Conservation (phyloP, 1,140 invertebrate species). For the Panagrolaimus sp. region DNA sequence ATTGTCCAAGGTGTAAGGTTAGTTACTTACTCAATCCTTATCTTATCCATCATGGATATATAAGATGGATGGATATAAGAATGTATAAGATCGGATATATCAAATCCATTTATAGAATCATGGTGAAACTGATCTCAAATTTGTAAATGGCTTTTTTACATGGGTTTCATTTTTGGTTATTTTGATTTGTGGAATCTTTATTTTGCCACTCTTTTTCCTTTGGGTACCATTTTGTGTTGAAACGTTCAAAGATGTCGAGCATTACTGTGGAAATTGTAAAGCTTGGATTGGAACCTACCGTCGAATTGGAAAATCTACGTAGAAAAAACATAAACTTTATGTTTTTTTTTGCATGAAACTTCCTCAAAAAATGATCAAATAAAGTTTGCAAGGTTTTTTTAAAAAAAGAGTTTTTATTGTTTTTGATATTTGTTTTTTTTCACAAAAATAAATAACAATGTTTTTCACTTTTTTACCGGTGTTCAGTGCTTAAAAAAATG, state of each 20-base stretch:
- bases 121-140: slow-evolving; percentile 47
- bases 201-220: slow-evolving; percentile 52
- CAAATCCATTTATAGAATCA: slow-evolving; percentile 32
- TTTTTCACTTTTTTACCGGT: no score
- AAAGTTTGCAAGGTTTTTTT: no score
- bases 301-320: slow-evolving; percentile 43
- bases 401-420: no score
- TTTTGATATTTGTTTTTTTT: no score
- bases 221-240: slow-evolving; percentile 55
- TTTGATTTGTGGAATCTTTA: slow-evolving; percentile 41
- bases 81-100: slow-evolving; percentile 10
- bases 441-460: no score
- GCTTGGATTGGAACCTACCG: slow-evolving; percentile 50
- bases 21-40: slow-evolving; percentile 17
- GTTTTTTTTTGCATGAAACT: not conserved
- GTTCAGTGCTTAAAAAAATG: no score
- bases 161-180: slow-evolving; percentile 47
- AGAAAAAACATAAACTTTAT: not conserved
- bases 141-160: slow-evolving; percentile 44
- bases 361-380: no score
- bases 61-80: not conserved
- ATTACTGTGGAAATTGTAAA: slow-evolving; percentile 49
- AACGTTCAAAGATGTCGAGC: slow-evolving; percentile 54
- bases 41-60: slow-evolving; percentile 37
- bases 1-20: slow-evolving; percentile 52